Percentiles rank a stretch among this genome's conserved stretches.
Evolutionary conservation across 1,140 invertebrate genomes (phyloP).

Genomic region (Camponotus vicinus): DNA sequence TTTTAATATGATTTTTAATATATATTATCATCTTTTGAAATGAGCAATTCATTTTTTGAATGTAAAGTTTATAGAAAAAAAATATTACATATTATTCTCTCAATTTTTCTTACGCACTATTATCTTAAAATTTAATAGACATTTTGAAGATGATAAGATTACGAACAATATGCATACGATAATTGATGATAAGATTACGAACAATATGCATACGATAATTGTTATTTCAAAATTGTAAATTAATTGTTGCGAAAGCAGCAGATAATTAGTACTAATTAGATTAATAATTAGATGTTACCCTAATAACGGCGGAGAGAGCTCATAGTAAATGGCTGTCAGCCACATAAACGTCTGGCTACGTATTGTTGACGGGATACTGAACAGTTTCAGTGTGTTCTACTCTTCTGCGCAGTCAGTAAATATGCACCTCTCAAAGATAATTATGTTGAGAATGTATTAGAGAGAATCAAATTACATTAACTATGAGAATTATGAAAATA

Average conservation of each 20-base stretch:
- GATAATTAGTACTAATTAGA: slow-evolving; percentile 38
- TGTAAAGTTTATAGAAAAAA: not conserved
- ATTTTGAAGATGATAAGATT: not conserved
- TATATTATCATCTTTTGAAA: not conserved
- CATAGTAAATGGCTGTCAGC: slow-evolving; percentile 41
- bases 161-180: too few relatives aligned
- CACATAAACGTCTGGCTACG: slow-evolving; percentile 18
- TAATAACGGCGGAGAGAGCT: not conserved
- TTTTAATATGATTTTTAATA: not conserved
- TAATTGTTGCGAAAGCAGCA: slow-evolving; percentile 8
- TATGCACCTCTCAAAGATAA: slow-evolving; percentile 38
- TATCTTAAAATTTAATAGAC: not conserved
- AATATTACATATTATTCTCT: not conserved
- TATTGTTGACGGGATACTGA: slow-evolving; percentile 29
- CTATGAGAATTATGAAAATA: not conserved
- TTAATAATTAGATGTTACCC: not conserved
- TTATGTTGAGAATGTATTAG: slow-evolving; percentile 31
- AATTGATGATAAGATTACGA: not conserved
- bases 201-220: not conserved
- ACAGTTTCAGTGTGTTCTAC: slow-evolving; percentile 21
- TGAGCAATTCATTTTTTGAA: not conserved
- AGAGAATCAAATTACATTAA: not conserved
- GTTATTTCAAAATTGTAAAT: slow-evolving; percentile 1
- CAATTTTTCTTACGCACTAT: not conserved
- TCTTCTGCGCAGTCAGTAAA: slow-evolving; percentile 19